Conservation (phyloP, 2,113 vertebrate species). For the Anguilla rostrata region DNA sequence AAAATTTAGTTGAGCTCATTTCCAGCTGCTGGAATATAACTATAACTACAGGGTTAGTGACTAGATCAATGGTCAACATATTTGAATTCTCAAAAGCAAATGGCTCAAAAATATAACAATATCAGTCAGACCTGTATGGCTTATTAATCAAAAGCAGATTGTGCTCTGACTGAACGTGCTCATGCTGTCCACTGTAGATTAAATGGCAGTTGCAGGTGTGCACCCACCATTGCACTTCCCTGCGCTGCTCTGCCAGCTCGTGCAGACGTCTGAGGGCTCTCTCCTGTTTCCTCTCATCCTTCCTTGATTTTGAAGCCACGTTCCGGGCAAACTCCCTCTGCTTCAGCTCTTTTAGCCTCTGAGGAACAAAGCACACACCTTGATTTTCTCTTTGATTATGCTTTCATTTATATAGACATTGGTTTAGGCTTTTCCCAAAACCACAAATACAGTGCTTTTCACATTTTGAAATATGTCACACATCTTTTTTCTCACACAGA, state of each 20-base stretch:
- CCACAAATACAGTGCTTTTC: not conserved
- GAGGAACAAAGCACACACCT: conserved; percentile 35
- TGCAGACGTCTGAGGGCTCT: conserved; percentile 82
- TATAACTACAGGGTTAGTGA: too few relatives aligned
- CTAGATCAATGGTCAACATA: too few relatives aligned
- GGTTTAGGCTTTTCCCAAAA: not conserved
- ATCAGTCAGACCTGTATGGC: too few relatives aligned
- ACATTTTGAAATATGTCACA: not conserved
- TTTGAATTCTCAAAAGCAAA: too few relatives aligned
- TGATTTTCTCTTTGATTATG: conserved; percentile 13
- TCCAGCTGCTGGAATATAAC: too few relatives aligned
- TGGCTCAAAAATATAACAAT: too few relatives aligned
- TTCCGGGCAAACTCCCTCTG: conserved; percentile 88
- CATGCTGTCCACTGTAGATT: not conserved
- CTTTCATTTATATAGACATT: not conserved
- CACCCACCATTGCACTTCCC: conserved; percentile 74
- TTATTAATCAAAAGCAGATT: too few relatives aligned
- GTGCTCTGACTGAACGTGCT: not conserved
- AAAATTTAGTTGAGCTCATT: too few relatives aligned
- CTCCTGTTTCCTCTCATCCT: conserved; percentile 84
- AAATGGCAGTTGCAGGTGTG: not conserved
- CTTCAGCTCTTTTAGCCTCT: conserved; percentile 89
- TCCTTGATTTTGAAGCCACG: conserved; percentile 81
- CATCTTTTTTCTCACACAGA: not conserved
- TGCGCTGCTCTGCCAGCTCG: conserved; percentile 78